Evolutionary conservation across 1,140 invertebrate genomes (phyloP), one percentile per base, ranked within the genome.

Genomic region (Liolophura sinensis): DNA sequence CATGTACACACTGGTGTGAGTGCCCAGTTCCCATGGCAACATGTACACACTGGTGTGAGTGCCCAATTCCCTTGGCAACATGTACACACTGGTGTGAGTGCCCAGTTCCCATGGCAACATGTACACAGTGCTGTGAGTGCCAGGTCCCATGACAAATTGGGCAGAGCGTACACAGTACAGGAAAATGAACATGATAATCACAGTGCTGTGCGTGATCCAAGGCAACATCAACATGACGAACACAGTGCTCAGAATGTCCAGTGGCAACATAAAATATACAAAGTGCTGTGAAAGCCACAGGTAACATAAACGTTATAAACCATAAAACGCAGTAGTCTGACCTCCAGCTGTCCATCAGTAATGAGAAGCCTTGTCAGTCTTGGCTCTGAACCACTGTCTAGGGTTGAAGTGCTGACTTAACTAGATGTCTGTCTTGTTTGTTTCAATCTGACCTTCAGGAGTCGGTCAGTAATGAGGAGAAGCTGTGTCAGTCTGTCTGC

Each of bases 391-490:
- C 20, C 27, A 20, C 27, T 47, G 58, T 27, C n/a, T 27, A 14
- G 7, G 18, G 24, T 11, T n/a, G n/a, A 4, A n/a, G 18, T n/a
- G 11, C n/a, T 22, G n/a, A n/a, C 24, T 22, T 50, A 63, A 50
- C 58, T 56, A 22, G 7, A 18, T 40, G 25, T 58, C 15, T 56
- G 52, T 61, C 15, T 40, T 25, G 12, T 65, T 22, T 22, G 25
- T 67, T 69, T 18, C 55, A 82, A 76, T 68, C 68, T 57, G 75
- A 76, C 48, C 66, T 83, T 16, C 69, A 80, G 48, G 65, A 65
- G 62, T 73, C 80, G 5, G 65, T 73, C 47, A 77, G 78, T 40
- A 78, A 72, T 68, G 75, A 82, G 62, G 74, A 76, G 24, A 73
- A 79, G 55, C 72, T 82, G 14, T 77, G 76, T 57, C 68, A 73